phyloP scores from a whole-genome alignment of 2,888 invertebrate genomes.

The Drosophila tanythrix region DNA sequence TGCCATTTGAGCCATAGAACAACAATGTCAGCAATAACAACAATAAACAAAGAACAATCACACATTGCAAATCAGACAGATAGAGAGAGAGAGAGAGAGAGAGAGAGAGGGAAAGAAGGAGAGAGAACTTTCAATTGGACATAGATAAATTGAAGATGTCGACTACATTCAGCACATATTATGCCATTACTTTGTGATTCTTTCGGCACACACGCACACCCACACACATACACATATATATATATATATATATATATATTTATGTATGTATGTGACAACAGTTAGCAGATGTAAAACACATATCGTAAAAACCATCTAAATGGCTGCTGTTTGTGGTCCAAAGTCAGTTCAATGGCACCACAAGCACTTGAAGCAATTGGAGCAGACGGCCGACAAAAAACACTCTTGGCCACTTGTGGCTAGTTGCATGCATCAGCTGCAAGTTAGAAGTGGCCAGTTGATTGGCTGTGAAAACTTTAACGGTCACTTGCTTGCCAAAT shows the following conservation, averaged over 20 bases:
- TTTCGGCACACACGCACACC: neutral
- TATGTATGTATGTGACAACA: neutral
- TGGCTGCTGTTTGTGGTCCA: conserved; percentile 2
- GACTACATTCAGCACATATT: neutral
- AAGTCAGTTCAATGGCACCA: conserved; percentile 8
- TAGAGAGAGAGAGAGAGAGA: neutral
- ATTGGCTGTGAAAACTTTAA: conserved; percentile 46
- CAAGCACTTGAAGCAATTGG: neutral
- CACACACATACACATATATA: neutral
- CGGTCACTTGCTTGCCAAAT: conserved; percentile 15
- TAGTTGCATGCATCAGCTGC: conserved; percentile 11
- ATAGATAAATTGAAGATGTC: conserved; percentile 4
- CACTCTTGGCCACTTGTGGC: neutral
- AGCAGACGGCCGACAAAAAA: neutral
- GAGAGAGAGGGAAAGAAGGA: neutral
- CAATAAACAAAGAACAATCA: neutral
- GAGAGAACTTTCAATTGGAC: neutral
- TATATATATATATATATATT: neutral
- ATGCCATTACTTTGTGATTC: neutral
- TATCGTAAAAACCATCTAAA: conserved; percentile 6
- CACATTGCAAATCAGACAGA: neutral
- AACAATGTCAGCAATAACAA: neutral
- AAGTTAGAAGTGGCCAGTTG: conserved; percentile 11
- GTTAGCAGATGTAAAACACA: neutral
- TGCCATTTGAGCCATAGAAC: conserved; percentile 38